These are phyloP conservation scores for Papilio machaon DNA, from an alignment of 1,140 invertebrate genomes.

Conservation along the genomic window DNA sequence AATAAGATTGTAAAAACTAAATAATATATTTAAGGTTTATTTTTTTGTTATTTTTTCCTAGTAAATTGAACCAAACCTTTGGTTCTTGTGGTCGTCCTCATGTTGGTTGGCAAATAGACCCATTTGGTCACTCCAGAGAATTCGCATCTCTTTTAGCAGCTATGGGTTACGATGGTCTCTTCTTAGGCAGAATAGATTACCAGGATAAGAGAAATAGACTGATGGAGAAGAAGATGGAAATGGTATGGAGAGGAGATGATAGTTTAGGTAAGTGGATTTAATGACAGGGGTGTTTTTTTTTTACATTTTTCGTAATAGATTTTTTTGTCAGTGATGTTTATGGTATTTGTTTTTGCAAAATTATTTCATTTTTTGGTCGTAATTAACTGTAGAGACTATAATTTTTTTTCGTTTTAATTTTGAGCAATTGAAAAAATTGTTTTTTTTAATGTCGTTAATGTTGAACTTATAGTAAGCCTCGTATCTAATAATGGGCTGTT, in stretches of 20 bases:
- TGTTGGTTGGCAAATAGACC: slow-evolving; percentile 97
- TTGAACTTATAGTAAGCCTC: too few species aligned
- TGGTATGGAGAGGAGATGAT: slow-evolving; percentile 92
- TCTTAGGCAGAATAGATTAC: slow-evolving; percentile 94
- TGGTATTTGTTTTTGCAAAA: not conserved
- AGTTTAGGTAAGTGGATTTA: slow-evolving; percentile 80
- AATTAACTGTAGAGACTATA: too few species aligned
- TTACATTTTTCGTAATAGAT: too few species aligned
- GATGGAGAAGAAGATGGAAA: slow-evolving; percentile 87
- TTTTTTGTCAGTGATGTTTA: not conserved
- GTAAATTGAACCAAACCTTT: slow-evolving; percentile 90
- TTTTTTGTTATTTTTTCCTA: slow-evolving; percentile 42
- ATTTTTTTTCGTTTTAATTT: too few species aligned
- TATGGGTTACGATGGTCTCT: slow-evolving; percentile 93
- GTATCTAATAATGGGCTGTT: too few species aligned
- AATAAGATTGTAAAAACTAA: too few species aligned
- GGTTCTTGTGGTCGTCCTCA: slow-evolving; percentile 90
- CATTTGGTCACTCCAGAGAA: slow-evolving; percentile 95
- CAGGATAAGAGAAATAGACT: slow-evolving; percentile 89
- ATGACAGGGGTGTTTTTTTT: not conserved
- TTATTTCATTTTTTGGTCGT: too few species aligned
- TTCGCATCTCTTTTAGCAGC: slow-evolving; percentile 92
- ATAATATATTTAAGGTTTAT: too few species aligned
- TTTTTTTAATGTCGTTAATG: too few species aligned
- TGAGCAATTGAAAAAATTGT: too few species aligned